Percentiles rank a stretch among this genome's conserved stretches.
Conservation (phyloP, 2,113 vertebrate genomes). For the Colius striatus region DNA sequence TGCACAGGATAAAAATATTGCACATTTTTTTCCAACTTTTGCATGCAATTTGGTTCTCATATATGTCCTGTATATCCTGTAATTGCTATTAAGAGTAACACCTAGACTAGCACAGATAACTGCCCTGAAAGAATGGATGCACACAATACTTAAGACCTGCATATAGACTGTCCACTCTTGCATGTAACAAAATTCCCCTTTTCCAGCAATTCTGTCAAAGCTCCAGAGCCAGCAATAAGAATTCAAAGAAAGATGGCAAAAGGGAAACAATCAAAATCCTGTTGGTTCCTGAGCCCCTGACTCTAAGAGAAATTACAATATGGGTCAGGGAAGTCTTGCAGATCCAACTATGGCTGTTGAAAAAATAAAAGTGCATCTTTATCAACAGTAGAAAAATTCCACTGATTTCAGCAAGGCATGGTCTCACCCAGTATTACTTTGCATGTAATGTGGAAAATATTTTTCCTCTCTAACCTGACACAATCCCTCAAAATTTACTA, state of each 20-base stretch:
- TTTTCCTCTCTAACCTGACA: not conserved
- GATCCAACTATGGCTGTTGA: not conserved
- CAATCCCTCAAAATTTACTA: not conserved
- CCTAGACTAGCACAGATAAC: not conserved
- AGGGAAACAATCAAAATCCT: not conserved
- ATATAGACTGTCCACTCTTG: not conserved
- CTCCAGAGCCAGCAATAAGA: not conserved
- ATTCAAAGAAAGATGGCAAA: not conserved
- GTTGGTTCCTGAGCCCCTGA: not conserved
- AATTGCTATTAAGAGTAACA: not conserved
- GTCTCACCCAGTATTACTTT: not conserved
- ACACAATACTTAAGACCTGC: not conserved
- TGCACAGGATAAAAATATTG: not conserved
- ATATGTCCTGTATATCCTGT: not conserved
- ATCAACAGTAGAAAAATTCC: not conserved
- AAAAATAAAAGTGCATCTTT: not conserved
- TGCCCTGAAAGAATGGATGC: not conserved
- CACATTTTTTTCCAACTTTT: not conserved
- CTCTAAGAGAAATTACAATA: not conserved
- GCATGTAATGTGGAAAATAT: not conserved
- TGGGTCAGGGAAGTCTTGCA: not conserved
- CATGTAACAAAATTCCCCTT: not conserved
- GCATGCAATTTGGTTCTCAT: not conserved
- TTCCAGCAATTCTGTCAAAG: not conserved
- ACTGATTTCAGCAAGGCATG: not conserved